Conservation (phyloP, 2,797 vertebrate species). For the Falco cherrug region DNA sequence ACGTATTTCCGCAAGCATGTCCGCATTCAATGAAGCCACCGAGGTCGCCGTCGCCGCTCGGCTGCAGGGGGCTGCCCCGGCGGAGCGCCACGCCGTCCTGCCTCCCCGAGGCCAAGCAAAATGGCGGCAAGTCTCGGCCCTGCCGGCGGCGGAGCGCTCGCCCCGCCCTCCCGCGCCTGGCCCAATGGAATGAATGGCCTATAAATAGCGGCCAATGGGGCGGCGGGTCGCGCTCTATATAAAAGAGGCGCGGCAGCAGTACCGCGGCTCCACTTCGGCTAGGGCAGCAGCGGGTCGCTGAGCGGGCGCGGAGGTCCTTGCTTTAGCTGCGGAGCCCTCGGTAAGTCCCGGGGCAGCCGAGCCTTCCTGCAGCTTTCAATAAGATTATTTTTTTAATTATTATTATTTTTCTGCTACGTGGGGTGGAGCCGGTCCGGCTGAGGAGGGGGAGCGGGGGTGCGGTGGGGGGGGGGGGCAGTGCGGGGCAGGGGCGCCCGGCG, state of each 20-base stretch:
- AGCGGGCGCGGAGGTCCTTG: not conserved
- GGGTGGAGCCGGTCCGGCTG: not conserved
- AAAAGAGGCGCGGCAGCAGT: not conserved
- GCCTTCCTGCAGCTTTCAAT: not conserved
- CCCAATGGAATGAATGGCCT: slow-evolving; percentile 91
- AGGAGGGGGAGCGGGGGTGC: not conserved
- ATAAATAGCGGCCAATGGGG: slow-evolving; percentile 86
- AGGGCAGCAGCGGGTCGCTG: not conserved
- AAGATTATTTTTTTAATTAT: too few relatives aligned
- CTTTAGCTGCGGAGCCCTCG: slow-evolving; percentile 68
- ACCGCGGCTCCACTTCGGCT: slow-evolving; percentile 17
- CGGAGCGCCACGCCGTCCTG: rapidly evolving
- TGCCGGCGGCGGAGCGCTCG: not conserved
- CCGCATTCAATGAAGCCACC: rapidly evolving
- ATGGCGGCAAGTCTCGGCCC: not conserved
- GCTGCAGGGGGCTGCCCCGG: rapidly evolving
- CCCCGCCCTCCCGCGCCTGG: not conserved
- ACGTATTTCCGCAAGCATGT: rapidly evolving
- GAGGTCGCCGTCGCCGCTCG: rapidly evolving
- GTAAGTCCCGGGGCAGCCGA: slow-evolving; percentile 65
- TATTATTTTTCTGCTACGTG: not conserved
- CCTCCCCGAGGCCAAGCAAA: not conserved
- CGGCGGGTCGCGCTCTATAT: slow-evolving; percentile 71
- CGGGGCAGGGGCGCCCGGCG: not conserved
- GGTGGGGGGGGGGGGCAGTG: not conserved